Evolutionary conservation across 2,888 invertebrate genomes (phyloP), one percentile per base, ranked within the genome.

Genomic region (Tineola bisselliella): DNA sequence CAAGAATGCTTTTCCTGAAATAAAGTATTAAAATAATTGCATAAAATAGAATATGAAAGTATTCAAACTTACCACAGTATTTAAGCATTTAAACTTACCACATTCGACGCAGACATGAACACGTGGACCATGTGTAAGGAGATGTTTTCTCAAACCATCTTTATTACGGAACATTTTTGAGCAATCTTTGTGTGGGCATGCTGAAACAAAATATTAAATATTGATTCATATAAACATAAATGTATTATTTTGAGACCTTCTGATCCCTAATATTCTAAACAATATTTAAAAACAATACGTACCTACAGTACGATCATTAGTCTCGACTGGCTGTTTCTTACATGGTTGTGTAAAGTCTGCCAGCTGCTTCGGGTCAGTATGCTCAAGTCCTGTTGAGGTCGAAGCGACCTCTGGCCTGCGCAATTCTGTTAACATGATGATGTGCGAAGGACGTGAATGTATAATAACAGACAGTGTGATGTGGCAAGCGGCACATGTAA

Each of bases 101-200:
- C 98, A 98, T 72, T 98, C 98, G 0, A 97, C 97, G 79, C 98
- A 98, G 0, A 98, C 97, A 73, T 98, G 98, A 0, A 97, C 97
- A 1, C 98, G 86, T 0, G 98, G 98, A 0, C 98, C 98, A 79
- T 98, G 98, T 58, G 98, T 98, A 77, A 98, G 97, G 62, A 98
- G 84, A 75, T 98, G 98, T 77, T 98, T 98, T 61, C 98, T 89
- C 97, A 98, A 97, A 1, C 98, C 97, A 0, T 97, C 96, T 81
- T 97, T 97, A 81, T 98, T 97, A 48, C 98, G 89, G 79, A 98
- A 98, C 94, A 97, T 96, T 86, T 98, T 98, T 60, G 93, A 93
- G 79, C 98, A 98, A 52, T 96, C 97, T 84, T 97, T 96, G 81
- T 97, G 97, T 0, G 97, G 97, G 80, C 98, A 97, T 12, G 96